phyloP scores from a whole-genome alignment of 2,797 vertebrate species.

The Onychomys leucogaster region DNA sequence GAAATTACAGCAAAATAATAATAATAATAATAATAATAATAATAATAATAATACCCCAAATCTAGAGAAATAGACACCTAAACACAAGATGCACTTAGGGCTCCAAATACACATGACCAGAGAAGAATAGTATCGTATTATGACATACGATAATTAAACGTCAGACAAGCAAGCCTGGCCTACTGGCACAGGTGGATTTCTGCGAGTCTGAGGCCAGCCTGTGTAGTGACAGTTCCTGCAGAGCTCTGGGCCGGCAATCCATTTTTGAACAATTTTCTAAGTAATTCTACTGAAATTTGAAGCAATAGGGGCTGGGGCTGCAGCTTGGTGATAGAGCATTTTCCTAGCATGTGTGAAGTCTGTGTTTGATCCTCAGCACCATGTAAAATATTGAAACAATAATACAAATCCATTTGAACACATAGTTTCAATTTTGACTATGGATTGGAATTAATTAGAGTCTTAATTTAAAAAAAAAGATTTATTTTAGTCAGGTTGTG shows the following conservation, averaged over 20 bases:
- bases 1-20: background rate
- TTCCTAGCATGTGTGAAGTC: background rate
- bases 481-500: no score
- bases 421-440: slow-evolving; percentile 40
- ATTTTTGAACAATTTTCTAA: background rate
- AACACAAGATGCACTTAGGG: background rate
- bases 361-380: background rate
- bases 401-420: background rate
- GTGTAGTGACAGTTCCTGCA: no score
- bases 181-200: no score
- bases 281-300: background rate
- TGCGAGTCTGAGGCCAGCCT: no score
- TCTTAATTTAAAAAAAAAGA: background rate
- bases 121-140: no score
- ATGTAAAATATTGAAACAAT: background rate
- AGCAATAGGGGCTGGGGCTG: background rate
- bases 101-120: background rate
- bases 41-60: background rate
- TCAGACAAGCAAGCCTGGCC: background rate
- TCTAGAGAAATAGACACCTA: background rate
- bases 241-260: background rate
- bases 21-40: no score
- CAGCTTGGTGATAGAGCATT: background rate
- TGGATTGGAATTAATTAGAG: background rate
- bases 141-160: background rate